Evolutionary conservation across 2,797 vertebrate genomes (phyloP).

Genomic region (Rhinichthys osculus): DNA sequence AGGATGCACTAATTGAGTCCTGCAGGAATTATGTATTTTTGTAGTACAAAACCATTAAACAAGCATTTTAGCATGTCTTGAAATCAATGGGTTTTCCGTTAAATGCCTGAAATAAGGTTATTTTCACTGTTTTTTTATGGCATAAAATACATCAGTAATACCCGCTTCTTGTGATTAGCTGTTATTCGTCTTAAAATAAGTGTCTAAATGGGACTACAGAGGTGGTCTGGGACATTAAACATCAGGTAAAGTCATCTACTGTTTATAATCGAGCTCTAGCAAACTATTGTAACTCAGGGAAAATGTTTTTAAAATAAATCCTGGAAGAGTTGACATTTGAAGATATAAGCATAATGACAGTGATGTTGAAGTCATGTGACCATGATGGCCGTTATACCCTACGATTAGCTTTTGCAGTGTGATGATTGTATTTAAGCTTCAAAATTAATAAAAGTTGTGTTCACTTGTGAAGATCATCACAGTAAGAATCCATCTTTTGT

Average conservation of each 20-base stretch:
- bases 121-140: background rate
- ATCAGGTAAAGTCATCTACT: background rate
- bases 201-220: background rate
- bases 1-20: background rate
- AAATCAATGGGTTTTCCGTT: too few relatives aligned
- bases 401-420: background rate
- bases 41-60: background rate
- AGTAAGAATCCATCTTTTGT: too few relatives aligned
- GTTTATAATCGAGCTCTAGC: too few relatives aligned
- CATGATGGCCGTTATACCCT: too few relatives aligned
- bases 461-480: too few relatives aligned
- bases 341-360: too few relatives aligned
- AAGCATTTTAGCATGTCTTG: too few relatives aligned
- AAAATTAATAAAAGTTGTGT: background rate
- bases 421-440: background rate
- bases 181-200: background rate
- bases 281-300: background rate
- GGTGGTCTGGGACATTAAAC: background rate
- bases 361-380: background rate
- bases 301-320: background rate
- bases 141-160: too few relatives aligned
- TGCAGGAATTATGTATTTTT: background rate
- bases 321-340: background rate
- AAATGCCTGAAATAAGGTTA: too few relatives aligned
- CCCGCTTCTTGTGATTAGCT: background rate